Conservation (phyloP, 2,113 vertebrate species). For the Corythoichthys intestinalis region DNA sequence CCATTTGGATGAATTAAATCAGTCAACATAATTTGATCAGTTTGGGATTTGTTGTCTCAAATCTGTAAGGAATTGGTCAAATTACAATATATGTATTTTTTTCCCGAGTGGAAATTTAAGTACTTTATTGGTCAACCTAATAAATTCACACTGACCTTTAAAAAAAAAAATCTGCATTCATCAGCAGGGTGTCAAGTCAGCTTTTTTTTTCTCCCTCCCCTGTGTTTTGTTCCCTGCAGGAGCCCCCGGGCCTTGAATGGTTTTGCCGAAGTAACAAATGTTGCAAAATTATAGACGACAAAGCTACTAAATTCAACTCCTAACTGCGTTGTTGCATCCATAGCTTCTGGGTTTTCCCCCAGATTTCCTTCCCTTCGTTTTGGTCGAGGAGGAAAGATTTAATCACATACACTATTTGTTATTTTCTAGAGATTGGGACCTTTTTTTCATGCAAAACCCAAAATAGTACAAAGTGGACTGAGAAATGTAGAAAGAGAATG, state of each 20-base stretch:
- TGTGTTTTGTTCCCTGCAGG: not conserved
- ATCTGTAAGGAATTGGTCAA: not conserved
- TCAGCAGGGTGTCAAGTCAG: slow-evolving; percentile 19
- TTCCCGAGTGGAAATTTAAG: not conserved
- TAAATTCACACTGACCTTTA: slow-evolving; percentile 21
- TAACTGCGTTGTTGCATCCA: not conserved
- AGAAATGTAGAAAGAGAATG: slow-evolving; percentile 44
- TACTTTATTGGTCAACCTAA: not conserved
- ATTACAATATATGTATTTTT: not conserved
- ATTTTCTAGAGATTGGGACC: slow-evolving; percentile 37
- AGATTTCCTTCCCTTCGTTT: not conserved
- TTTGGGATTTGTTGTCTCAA: slow-evolving; percentile 26
- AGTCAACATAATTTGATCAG: slow-evolving; percentile 34
- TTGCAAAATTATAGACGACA: not conserved
- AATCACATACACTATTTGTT: not conserved
- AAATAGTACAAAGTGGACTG: slow-evolving; percentile 45
- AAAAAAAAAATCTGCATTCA: slow-evolving; percentile 11
- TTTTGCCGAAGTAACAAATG: not conserved
- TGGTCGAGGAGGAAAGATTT: not conserved
- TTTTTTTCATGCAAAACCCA: slow-evolving; percentile 21
- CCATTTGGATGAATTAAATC: slow-evolving; percentile 72
- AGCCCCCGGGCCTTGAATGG: not conserved
- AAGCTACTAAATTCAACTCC: not conserved
- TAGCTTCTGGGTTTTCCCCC: not conserved
- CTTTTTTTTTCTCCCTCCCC: not conserved